These are phyloP conservation scores for Porites cylindrica DNA, from an alignment of 92 coral and sea anemone species.

Conservation along the genomic window DNA sequence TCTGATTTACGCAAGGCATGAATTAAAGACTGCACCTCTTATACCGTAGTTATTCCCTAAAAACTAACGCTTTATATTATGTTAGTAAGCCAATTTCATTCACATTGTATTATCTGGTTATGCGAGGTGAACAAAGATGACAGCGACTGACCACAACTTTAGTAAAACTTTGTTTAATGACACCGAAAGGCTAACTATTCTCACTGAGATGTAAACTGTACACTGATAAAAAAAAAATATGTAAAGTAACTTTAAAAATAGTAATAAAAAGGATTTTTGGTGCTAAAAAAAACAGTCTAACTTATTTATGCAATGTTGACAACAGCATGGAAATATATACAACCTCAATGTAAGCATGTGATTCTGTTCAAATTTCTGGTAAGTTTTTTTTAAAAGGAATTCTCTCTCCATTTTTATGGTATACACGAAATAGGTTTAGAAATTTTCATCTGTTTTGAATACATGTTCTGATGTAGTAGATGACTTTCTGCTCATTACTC, in stretches of 20 bases:
- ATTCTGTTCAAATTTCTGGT: neutral
- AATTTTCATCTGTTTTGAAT: constrained; percentile 66
- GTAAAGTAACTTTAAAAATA: neutral
- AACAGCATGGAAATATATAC: neutral
- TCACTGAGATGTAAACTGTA: neutral
- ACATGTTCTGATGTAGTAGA: constrained; percentile 45
- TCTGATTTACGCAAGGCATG: no score
- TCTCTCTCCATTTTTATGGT: neutral
- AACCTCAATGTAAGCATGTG: neutral
- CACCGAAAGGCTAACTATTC: no score
- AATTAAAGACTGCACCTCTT: no score
- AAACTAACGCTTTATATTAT: no score
- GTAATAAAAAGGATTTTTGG: neutral
- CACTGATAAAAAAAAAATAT: constrained; percentile 5
- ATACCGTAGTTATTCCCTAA: no score
- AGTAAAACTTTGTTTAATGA: no score
- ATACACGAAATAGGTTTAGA: constrained; percentile 8
- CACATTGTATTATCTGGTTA: no score
- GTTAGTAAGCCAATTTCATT: no score
- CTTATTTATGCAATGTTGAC: neutral
- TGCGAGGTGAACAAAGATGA: no score
- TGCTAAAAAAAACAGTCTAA: neutral
- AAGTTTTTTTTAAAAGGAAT: no score
- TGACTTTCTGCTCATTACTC: constrained; percentile 74
- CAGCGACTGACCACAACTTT: no score